phyloP scores from a whole-genome alignment of 2,888 invertebrate genomes.

The Leptopterna dolabrata region DNA sequence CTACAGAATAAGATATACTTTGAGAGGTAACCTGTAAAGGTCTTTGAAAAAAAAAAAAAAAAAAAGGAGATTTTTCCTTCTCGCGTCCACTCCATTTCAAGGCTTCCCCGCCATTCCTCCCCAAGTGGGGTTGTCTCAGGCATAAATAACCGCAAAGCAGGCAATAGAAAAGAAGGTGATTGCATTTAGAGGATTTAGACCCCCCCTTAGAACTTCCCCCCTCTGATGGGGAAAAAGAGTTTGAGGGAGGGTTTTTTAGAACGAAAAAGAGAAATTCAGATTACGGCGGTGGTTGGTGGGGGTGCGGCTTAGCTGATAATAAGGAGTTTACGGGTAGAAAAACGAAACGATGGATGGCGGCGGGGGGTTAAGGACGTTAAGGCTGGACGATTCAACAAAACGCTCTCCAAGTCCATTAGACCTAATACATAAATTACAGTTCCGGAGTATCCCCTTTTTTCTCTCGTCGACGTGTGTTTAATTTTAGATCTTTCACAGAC shows the following conservation, averaged over 20 bases:
- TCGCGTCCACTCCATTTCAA: background rate
- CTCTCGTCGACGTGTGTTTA: background rate
- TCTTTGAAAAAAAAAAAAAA: too few species aligned
- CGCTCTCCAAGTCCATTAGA: background rate
- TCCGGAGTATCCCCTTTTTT: background rate
- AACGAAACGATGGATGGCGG: background rate
- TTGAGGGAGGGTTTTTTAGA: background rate
- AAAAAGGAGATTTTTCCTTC: background rate
- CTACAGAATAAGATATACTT: conserved; percentile 12
- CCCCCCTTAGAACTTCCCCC: background rate
- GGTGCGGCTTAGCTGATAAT: background rate
- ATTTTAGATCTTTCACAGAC: background rate
- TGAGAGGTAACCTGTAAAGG: conserved; percentile 15
- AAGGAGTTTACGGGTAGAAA: background rate
- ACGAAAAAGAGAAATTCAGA: background rate
- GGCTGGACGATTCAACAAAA: background rate
- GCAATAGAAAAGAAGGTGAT: conserved; percentile 16
- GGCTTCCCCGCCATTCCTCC: background rate
- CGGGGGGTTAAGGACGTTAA: background rate
- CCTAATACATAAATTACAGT: background rate
- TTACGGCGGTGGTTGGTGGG: background rate
- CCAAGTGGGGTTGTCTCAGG: conserved; percentile 1
- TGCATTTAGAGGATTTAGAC: conserved; percentile 11
- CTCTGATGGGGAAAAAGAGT: background rate
- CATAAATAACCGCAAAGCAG: conserved; percentile 26